phyloP scores from a whole-genome alignment of 2,797 vertebrate species.

The Acanthiza pusilla region DNA sequence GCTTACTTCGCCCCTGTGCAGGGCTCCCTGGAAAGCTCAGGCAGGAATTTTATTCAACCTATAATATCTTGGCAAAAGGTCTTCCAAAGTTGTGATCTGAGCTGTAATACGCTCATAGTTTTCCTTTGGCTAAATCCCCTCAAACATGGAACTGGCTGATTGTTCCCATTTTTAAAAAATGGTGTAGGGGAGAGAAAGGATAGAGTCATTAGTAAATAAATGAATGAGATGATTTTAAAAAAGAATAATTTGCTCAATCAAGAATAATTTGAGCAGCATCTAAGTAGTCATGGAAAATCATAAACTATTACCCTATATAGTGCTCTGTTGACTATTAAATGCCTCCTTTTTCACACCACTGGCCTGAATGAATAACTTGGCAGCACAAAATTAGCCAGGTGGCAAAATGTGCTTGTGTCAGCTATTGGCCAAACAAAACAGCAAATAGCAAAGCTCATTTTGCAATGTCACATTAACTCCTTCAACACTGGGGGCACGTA shows the following conservation, averaged over 20 bases:
- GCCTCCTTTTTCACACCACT: constrained; percentile 75
- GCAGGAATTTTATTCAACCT: not conserved
- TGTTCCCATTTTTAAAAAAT: constrained; percentile 50
- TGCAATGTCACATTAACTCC: constrained; percentile 69
- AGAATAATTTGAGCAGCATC: constrained; percentile 71
- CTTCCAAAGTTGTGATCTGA: constrained; percentile 6
- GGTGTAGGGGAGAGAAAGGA: not conserved
- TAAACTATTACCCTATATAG: constrained; percentile 73
- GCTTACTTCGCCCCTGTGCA: not conserved
- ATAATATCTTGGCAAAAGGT: not conserved
- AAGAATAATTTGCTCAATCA: constrained; percentile 73
- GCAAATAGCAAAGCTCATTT: constrained; percentile 65
- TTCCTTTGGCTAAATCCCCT: constrained; percentile 13
- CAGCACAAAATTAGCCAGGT: constrained; percentile 72
- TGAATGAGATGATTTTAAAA: constrained; percentile 70
- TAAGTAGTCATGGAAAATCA: constrained; percentile 72
- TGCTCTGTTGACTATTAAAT: constrained; percentile 74
- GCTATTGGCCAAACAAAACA: constrained; percentile 71
- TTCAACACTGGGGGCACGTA: not conserved
- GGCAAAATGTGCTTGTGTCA: constrained; percentile 72
- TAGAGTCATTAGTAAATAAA: constrained; percentile 61
- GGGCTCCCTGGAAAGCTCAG: not conserved
- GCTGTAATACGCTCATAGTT: not conserved
- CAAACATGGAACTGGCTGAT: constrained; percentile 52
- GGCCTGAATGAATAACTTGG: constrained; percentile 75